Evolutionary conservation across 2,888 invertebrate species (phyloP).

Genomic region (Belgica antarctica): DNA sequence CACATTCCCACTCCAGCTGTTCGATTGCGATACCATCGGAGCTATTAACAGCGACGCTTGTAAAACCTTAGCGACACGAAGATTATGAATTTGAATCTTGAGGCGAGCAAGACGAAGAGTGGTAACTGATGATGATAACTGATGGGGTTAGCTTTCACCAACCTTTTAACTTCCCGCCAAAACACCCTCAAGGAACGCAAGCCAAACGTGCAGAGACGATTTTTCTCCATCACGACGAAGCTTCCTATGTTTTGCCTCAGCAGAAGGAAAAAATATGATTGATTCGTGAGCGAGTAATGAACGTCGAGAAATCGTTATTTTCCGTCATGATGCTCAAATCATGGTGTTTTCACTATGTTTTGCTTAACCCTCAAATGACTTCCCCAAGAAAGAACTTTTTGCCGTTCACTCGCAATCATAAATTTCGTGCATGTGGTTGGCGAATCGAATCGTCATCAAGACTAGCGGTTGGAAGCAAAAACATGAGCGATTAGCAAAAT

Average conservation of each 20-base stretch:
- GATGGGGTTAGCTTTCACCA: slow-evolving; percentile 4
- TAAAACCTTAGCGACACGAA: no score
- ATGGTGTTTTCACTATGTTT: background rate
- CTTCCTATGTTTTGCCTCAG: background rate
- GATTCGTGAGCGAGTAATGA: slow-evolving; percentile 8
- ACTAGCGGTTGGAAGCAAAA: background rate
- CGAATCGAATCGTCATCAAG: background rate
- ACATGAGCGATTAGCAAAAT: slow-evolving; percentile 13
- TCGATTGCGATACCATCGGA: no score
- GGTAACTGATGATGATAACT: no score
- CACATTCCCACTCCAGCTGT: background rate
- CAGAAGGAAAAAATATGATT: background rate
- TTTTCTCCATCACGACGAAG: background rate
- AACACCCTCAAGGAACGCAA: background rate
- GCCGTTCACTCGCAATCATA: no score
- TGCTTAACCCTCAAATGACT: slow-evolving; percentile 5
- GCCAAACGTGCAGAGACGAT: background rate
- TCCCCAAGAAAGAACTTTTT: background rate
- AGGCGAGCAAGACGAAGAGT: background rate
- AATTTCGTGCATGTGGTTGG: background rate
- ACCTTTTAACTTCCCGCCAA: background rate
- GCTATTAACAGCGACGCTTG: no score
- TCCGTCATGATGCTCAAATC: background rate
- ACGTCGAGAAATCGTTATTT: background rate
- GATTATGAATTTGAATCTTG: no score